A percentile compares a stretch with the other conserved stretches of the same genome.
These are phyloP conservation scores for Chamaetylas fuelleborni DNA, from an alignment of 2,113 vertebrate species.

Conservation along the genomic window DNA sequence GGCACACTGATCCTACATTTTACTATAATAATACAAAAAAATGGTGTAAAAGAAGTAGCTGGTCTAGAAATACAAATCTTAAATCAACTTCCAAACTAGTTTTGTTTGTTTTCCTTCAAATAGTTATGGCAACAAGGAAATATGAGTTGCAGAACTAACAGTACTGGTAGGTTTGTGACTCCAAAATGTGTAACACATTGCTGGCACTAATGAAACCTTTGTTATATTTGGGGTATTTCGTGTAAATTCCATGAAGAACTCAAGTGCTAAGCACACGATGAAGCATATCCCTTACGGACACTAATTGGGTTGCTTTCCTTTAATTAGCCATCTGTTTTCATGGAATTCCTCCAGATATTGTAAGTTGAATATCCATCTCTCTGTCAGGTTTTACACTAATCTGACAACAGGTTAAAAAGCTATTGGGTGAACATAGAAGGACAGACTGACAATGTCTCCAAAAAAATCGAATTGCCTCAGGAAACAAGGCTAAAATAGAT, in stretches of 20 bases:
- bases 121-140: not conserved
- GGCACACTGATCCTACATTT: not conserved
- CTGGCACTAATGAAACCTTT: not conserved
- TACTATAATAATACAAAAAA: not conserved
- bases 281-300: not conserved
- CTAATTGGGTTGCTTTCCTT: not conserved
- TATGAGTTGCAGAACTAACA: not conserved
- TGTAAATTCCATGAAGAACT: not conserved
- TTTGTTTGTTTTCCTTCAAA: not conserved
- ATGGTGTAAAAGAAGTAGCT: not conserved
- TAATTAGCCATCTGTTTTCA: conserved; percentile 21
- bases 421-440: not conserved
- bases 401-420: not conserved
- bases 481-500: not conserved
- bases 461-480: not conserved
- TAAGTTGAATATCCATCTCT: not conserved
- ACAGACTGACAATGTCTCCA: not conserved
- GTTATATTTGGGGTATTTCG: not conserved
- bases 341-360: not conserved
- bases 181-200: not conserved
- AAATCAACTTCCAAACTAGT: not conserved
- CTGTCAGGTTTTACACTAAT: not conserved
- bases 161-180: not conserved
- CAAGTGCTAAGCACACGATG: not conserved
- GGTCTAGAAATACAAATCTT: not conserved